A percentile compares a stretch with the other conserved stretches of the same genome.
Evolutionary conservation across 2,888 invertebrate species (phyloP).

Genomic region (Chloromyia formosa): DNA sequence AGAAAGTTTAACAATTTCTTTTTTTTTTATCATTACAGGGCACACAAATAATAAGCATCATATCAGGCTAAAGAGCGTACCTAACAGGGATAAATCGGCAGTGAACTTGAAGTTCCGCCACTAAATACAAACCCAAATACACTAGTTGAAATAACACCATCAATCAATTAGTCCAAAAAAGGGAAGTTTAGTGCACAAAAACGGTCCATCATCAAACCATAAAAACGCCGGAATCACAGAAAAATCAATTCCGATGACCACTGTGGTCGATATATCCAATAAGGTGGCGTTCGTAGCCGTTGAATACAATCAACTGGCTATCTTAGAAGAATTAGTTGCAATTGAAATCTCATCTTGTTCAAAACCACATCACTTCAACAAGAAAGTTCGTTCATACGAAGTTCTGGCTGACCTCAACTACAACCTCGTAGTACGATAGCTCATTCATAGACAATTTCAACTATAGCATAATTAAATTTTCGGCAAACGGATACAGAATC

Average conservation of each 20-base stretch:
- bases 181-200: neutral
- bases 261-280: conserved; percentile 58
- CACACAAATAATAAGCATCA: conserved; percentile 50
- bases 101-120: neutral
- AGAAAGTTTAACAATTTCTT: neutral
- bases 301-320: conserved; percentile 51
- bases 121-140: neutral
- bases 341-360: conserved; percentile 45
- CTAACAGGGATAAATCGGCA: conserved; percentile 15
- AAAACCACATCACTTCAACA: conserved; percentile 36
- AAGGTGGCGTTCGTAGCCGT: conserved; percentile 60
- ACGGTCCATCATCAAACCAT: conserved; percentile 43
- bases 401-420: conserved; percentile 62
- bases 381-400: conserved; percentile 60
- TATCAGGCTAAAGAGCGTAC: conserved; percentile 29
- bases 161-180: neutral
- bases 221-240: conserved; percentile 52
- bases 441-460: neutral
- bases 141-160: neutral
- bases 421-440: conserved; percentile 47
- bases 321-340: conserved; percentile 27
- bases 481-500: neutral
- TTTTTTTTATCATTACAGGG: conserved; percentile 47
- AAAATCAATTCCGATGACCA: conserved; percentile 60
- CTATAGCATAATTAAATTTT: neutral